Percentiles rank a stretch among this genome's conserved stretches.
phyloP scores from a whole-genome alignment of 2,113 vertebrate species.

The Amblyornis subalaris region DNA sequence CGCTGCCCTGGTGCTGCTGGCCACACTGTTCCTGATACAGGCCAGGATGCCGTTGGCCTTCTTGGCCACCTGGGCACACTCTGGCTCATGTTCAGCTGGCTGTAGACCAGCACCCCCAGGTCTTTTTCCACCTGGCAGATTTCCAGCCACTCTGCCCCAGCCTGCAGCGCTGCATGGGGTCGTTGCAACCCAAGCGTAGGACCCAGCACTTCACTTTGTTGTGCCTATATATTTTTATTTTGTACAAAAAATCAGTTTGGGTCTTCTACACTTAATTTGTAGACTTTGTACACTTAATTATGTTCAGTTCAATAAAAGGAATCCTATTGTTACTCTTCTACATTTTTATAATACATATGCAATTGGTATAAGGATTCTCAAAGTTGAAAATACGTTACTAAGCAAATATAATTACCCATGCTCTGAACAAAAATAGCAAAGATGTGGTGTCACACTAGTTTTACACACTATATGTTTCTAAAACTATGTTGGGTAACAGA shows the following conservation, averaged over 20 bases:
- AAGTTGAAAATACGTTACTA: not conserved
- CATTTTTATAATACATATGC: not conserved
- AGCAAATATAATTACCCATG: not conserved
- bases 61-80: not conserved
- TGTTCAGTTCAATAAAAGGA: not conserved
- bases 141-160: not conserved
- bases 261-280: not conserved
- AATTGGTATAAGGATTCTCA: not conserved
- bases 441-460: not conserved
- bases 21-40: fast-evolving
- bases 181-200: not conserved
- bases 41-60: fast-evolving
- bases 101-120: fast-evolving
- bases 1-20: fast-evolving
- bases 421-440: not conserved
- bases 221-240: not conserved
- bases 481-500: not conserved
- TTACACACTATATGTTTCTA: not conserved
- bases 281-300: not conserved
- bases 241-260: not conserved
- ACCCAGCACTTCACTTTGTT: not conserved
- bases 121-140: not conserved
- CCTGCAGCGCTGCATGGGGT: not conserved
- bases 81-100: no score
- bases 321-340: not conserved